Evolutionary conservation across 2,113 vertebrate genomes (phyloP), one percentile per base, ranked within the genome.

Genomic region (Phoxinus phoxinus): DNA sequence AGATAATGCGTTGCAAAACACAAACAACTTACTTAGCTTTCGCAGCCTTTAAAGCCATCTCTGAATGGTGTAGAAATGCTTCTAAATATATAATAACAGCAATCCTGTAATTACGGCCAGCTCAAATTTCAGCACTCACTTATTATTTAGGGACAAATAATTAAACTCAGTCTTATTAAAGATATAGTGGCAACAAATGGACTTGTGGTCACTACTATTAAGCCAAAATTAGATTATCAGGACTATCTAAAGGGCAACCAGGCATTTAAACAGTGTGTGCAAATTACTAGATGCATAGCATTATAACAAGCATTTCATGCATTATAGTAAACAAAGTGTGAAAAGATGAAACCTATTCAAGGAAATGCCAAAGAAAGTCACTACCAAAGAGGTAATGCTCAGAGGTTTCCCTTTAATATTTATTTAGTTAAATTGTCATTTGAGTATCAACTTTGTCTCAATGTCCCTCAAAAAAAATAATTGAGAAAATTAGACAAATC

Each of bases 1-100:
- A 89, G 90, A 91, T 86, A 53, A 35, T 82, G 41, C 85, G 91
- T 93, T 93, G 91, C 88, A 80, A 92, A 72, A 93, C 90, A 94
- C 92, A 94, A 94, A 95, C 91, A 93, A 90, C 87, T 90, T 93
- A 90, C 94, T 95, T 93, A 93, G 83, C 88, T 84, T 87, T 83
- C 23, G 85, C 80, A 77, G 82, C 87, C 30, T 91, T 92, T 89
- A 94, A 91, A 83, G 90, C 90, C 83, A 83, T 71, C 91, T 93
- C 81, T 87, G 91, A 90, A 92, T 92, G 91, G 90, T 92, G 92
- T 81, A 61, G 89, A 86, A 91, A 86, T 89, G 89, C 71, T 27
- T 41, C 37, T 61, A 79, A 85, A 87, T 90, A 89, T 81, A 85
- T 84, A 88, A 89, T 82, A 87, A 85, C 81, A 83, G 12, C 84